Conservation (phyloP, 2,888 invertebrate genomes). For the Megastigmus dorsalis region DNA sequence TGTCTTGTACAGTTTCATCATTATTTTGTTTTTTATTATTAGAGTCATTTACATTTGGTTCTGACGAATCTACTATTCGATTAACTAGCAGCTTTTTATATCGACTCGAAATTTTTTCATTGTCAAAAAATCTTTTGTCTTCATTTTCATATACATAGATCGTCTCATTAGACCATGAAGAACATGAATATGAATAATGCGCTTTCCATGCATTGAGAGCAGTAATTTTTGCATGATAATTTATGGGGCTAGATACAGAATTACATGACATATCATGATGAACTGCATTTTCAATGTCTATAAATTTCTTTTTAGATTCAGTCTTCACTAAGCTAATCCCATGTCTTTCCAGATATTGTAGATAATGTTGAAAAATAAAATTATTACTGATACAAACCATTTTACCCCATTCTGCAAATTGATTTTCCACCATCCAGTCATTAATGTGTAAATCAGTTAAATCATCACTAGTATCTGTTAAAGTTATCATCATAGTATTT, state of each 20-base stretch:
- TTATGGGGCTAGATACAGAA: no score
- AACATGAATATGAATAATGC: conserved; percentile 3
- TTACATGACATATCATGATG: neutral
- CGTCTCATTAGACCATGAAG: conserved; percentile 1
- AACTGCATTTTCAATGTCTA: neutral
- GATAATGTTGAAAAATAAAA: conserved; percentile 58
- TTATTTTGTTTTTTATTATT: neutral
- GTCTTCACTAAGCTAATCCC: neutral
- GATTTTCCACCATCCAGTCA: conserved; percentile 65
- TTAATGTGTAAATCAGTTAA: conserved; percentile 64
- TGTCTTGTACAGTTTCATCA: neutral
- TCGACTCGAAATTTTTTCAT: conserved; percentile 23
- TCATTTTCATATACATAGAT: conserved; percentile 8
- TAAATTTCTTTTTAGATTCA: conserved; percentile 3
- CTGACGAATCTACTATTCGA: neutral
- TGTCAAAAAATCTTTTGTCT: neutral
- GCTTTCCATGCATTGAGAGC: neutral
- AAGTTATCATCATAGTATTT: conserved; percentile 65
- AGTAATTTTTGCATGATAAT: conserved; percentile 4
- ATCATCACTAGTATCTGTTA: conserved; percentile 64
- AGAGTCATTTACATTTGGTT: neutral
- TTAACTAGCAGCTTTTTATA: conserved; percentile 10
- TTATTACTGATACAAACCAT: conserved; percentile 67
- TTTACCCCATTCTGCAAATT: conserved; percentile 62
- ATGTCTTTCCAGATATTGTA: conserved; percentile 19